Evolutionary conservation across 1,140 invertebrate genomes (phyloP).

Genomic region (Zophobas atratus): DNA sequence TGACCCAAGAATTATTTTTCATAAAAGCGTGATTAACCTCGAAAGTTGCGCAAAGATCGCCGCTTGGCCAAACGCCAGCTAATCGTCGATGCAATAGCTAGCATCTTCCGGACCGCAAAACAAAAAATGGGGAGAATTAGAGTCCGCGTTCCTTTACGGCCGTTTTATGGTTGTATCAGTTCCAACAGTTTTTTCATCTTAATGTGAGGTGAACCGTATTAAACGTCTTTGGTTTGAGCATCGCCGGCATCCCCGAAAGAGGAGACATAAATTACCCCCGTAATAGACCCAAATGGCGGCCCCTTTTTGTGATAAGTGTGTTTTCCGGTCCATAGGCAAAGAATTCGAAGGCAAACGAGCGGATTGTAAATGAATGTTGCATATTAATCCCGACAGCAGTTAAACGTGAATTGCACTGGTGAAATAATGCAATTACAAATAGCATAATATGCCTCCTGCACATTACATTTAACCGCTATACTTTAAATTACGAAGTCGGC

Average conservation of each 20-base stretch:
- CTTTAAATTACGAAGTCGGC: slow-evolving; percentile 37
- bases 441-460: slow-evolving; percentile 45
- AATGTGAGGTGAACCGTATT: slow-evolving; percentile 25
- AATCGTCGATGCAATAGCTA: no score
- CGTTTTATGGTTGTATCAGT: slow-evolving; percentile 28
- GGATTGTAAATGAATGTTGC: slow-evolving; percentile 25
- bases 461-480: slow-evolving; percentile 43
- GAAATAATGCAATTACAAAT: slow-evolving; percentile 45
- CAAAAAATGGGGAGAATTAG: slow-evolving; percentile 15
- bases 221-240: slow-evolving; percentile 17
- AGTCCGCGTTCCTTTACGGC: slow-evolving; percentile 15
- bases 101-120: no score
- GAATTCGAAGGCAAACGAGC: neutral
- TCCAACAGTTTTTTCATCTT: slow-evolving; percentile 31
- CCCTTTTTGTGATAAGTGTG: slow-evolving; percentile 12
- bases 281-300: slow-evolving; percentile 21
- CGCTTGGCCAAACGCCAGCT: no score
- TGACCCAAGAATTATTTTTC: slow-evolving; percentile 9
- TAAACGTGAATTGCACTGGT: slow-evolving; percentile 43
- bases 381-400: slow-evolving; percentile 40
- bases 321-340: neutral
- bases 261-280: slow-evolving; percentile 12
- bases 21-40: no score
- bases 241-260: neutral
- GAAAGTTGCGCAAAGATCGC: no score